Evolutionary conservation across 2,797 vertebrate species (phyloP).

Genomic region (Thaleichthys pacificus): DNA sequence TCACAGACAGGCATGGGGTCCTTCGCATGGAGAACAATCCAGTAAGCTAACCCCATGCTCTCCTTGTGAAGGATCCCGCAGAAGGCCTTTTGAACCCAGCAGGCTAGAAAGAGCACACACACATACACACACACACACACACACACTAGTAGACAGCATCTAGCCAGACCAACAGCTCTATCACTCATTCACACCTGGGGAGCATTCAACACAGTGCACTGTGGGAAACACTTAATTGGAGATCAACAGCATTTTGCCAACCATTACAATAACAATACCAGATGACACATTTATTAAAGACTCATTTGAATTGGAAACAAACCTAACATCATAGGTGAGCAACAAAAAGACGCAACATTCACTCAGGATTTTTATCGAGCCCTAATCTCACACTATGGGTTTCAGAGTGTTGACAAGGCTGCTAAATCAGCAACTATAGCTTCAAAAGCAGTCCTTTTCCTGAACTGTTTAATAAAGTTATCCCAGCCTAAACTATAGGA

Average conservation of each 20-base stretch:
- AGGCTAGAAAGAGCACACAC: constrained; percentile 67
- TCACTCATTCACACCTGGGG: constrained; percentile 41
- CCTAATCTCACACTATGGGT: too few relatives aligned
- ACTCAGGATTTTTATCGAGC: too few relatives aligned
- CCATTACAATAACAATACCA: not conserved
- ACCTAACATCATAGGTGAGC: too few relatives aligned
- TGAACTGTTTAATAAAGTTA: too few relatives aligned
- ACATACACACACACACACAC: constrained; percentile 48
- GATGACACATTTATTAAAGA: not conserved
- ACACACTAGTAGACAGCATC: constrained; percentile 44
- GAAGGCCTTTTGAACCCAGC: constrained; percentile 75
- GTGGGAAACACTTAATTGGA: not conserved
- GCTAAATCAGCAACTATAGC: too few relatives aligned
- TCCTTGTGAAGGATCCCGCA: constrained; percentile 57
- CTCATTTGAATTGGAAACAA: too few relatives aligned
- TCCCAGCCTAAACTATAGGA: too few relatives aligned
- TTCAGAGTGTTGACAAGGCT: too few relatives aligned
- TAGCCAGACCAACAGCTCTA: constrained; percentile 28
- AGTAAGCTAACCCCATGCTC: constrained; percentile 37
- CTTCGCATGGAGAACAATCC: constrained; percentile 54
- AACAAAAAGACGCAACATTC: too few relatives aligned
- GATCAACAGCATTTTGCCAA: not conserved
- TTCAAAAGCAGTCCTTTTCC: too few relatives aligned
- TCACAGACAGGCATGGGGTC: constrained; percentile 61
- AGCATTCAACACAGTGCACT: constrained; percentile 7